phyloP scores from a whole-genome alignment of 2,113 vertebrate species.

The Zosterops lateralis region DNA sequence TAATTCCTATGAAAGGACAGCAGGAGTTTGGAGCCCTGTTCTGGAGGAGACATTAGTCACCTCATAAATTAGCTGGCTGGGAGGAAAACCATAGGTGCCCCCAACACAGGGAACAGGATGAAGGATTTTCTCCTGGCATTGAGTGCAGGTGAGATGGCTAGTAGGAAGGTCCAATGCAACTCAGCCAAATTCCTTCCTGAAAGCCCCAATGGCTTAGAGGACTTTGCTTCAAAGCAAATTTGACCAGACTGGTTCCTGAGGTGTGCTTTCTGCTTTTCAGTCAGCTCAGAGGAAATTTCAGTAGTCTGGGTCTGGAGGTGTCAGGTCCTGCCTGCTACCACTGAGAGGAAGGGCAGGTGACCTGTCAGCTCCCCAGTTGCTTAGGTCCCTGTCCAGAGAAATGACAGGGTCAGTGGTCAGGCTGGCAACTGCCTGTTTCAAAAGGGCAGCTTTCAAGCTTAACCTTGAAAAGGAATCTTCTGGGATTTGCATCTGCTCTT shows the following conservation, averaged over 20 bases:
- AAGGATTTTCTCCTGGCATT: not conserved
- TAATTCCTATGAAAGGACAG: not conserved
- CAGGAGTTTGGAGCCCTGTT: not conserved
- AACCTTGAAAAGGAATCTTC: constrained; percentile 1
- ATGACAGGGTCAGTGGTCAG: not conserved
- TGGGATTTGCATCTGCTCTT: not conserved
- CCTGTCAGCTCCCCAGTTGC: not conserved
- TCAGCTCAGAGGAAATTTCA: not conserved
- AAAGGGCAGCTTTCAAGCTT: constrained; percentile 41
- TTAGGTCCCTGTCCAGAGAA: not conserved
- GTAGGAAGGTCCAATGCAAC: fast-evolving
- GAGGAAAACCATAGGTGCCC: not conserved
- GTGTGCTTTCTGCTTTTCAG: not conserved
- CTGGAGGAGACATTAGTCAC: not conserved
- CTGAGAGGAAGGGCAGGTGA: not conserved
- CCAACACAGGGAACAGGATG: not conserved
- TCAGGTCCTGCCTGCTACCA: not conserved
- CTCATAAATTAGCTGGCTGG: not conserved
- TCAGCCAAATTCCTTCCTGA: not conserved
- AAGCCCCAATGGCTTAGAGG: not conserved
- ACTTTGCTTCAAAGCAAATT: not conserved
- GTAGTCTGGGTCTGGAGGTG: not conserved
- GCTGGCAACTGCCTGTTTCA: constrained; percentile 5
- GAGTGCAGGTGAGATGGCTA: not conserved
- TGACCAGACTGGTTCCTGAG: not conserved